Percentiles rank a stretch among this genome's conserved stretches.
Evolutionary conservation across 2,888 invertebrate genomes (phyloP).

Genomic region (Quadriops clusia): DNA sequence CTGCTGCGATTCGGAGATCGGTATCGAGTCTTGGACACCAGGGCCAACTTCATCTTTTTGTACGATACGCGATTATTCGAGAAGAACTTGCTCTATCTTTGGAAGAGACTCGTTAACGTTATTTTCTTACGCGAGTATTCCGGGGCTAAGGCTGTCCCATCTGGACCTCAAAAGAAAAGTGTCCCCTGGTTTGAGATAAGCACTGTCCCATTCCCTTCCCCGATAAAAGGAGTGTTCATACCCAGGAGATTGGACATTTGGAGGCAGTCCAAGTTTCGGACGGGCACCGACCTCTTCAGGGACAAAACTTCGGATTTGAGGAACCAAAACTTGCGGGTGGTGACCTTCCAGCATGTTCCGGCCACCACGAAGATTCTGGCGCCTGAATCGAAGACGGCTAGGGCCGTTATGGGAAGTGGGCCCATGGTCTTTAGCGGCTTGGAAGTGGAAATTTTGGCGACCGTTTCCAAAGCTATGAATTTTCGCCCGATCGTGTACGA

Average conservation of each 20-base stretch:
- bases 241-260: constrained; percentile 56
- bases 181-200: constrained; percentile 56
- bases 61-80: constrained; percentile 57
- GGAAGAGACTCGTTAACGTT: constrained; percentile 66
- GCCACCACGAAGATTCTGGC: constrained; percentile 39
- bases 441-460: constrained; percentile 58
- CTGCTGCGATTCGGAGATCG: constrained; percentile 61
- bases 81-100: constrained; percentile 54
- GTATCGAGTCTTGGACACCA: constrained; percentile 57
- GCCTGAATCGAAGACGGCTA: constrained; percentile 15
- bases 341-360: constrained; percentile 56
- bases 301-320: constrained; percentile 50
- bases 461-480: constrained; percentile 57
- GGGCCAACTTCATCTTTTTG: constrained; percentile 57
- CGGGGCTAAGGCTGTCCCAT: constrained; percentile 17
- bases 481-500: constrained; percentile 58
- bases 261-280: constrained; percentile 49
- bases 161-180: constrained; percentile 24
- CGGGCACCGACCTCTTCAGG: constrained; percentile 38
- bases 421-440: constrained; percentile 42
- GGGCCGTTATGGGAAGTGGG: constrained; percentile 17
- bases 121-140: constrained; percentile 54
- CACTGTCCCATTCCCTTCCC: constrained; percentile 63
- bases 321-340: constrained; percentile 48
- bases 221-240: constrained; percentile 43